Base-by-base conservation (phyloP, 1,140 invertebrate species). In the Zaprionus ghesquierei region DNA sequence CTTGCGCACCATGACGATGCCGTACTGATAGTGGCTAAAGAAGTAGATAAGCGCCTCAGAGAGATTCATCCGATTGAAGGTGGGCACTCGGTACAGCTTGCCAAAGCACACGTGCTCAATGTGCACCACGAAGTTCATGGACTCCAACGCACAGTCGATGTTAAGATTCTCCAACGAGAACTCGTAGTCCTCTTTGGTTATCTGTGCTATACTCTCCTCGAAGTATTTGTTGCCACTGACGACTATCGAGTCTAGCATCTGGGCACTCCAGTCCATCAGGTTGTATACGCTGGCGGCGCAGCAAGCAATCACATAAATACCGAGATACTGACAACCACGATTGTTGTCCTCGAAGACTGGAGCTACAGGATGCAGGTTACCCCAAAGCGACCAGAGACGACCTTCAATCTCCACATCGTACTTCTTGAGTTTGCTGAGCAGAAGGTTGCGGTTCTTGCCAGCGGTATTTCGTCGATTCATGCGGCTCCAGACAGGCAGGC, bases 381-480 rank as follows among this genome's bases (percentile, higher is more conserved):
- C 94, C 92, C 93, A 93, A 0, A 95, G 76, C 0, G 94, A 94
- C 85, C 92, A 94, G 5, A 95, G 79, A 65, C 94, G 93, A 1
- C 93, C 92, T 18, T 92, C 92, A 73, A 94, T 94, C 86, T 94
- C 94, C 5, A 94, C 93, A 72, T 94, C 93, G 93, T 93, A 95
- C 63, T 94, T 92, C 69, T 94, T 93, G 92, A 94, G 92, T 46
- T 89, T 90, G 49, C 92, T 92, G 15, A 90, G 81, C 0, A 92
- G 90, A 33, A 91, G 90, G 55, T 91, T 91, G 60, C 93, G 90
- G 15, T 92, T 90, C 12, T 92, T 84, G 15, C 93, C 93, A 6
- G 92, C 81, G 65, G 92, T 92, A 63, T 93, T 94, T 0, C 84
- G 68, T 5, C 90, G 71, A 69, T 90, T 93, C 77, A 93, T 91